These are phyloP conservation scores for Propsilocerus akamusi DNA, from an alignment of 1,140 invertebrate genomes.

Conservation along the genomic window DNA sequence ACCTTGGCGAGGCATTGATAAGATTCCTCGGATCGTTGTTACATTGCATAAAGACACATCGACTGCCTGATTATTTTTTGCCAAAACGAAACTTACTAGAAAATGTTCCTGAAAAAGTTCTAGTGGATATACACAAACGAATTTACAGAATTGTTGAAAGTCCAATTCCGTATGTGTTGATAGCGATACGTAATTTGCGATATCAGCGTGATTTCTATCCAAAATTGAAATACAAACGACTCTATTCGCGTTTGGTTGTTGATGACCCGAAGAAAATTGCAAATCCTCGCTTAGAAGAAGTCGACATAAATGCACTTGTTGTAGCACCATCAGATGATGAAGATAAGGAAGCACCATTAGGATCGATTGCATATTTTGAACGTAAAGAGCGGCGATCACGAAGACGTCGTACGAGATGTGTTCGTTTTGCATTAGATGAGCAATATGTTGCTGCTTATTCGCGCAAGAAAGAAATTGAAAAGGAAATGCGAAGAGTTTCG, in stretches of 20 bases:
- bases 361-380: conserved; percentile 8
- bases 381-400: conserved; percentile 25
- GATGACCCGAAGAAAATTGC: conserved; percentile 29
- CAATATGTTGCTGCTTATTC: conserved; percentile 13
- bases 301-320: conserved; percentile 7
- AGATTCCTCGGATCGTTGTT: conserved; percentile 38
- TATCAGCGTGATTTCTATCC: conserved; percentile 44
- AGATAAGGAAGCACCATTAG: conserved; percentile 11
- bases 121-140: conserved; percentile 40
- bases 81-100: conserved; percentile 49
- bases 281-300: conserved; percentile 24
- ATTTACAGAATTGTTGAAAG: conserved; percentile 46
- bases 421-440: conserved; percentile 15
- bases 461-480: conserved; percentile 12
- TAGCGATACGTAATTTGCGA: conserved; percentile 41
- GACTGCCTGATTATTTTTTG: conserved; percentile 52
- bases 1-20: conserved; percentile 42
- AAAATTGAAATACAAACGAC: conserved; percentile 32
- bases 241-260: conserved; percentile 38
- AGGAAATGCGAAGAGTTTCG: conserved; percentile 11
- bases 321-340: conserved; percentile 19
- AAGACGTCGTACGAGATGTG: conserved; percentile 14
- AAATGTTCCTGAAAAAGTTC: conserved; percentile 38
- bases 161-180: conserved; percentile 45
- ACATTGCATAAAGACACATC: conserved; percentile 27